A percentile compares a stretch with the other conserved stretches of the same genome.
Conservation (phyloP, 2,888 invertebrate genomes). For the Parascotia fuliginaria region DNA sequence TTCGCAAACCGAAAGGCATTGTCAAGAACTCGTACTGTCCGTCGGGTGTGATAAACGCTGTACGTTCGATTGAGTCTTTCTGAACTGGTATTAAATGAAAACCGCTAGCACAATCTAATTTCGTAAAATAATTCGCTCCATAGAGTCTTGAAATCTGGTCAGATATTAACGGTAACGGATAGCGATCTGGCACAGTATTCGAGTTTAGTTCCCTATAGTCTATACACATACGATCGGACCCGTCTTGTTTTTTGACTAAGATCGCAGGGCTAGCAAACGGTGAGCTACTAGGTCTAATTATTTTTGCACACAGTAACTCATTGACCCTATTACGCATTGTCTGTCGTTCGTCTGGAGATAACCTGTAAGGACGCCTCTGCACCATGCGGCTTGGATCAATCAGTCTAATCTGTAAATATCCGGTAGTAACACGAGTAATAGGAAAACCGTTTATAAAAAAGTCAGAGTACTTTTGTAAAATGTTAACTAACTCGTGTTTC, state of each 20-base stretch:
- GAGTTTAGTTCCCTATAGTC: no score
- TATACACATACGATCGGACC: no score
- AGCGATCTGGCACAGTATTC: no score
- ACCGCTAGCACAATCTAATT: not conserved
- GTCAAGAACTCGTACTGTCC: constrained; percentile 20
- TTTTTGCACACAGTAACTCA: not conserved
- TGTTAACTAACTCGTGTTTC: not conserved
- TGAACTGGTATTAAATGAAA: constrained; percentile 3
- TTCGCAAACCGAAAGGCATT: constrained; percentile 23
- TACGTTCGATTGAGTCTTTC: not conserved
- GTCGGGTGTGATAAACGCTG: constrained; percentile 5
- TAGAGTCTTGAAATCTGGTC: no score
- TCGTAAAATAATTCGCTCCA: not conserved
- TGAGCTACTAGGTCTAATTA: not conserved
- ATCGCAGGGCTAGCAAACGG: constrained; percentile 7
- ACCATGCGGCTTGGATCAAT: not conserved
- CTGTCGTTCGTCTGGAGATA: not conserved
- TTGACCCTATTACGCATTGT: not conserved
- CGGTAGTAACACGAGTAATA: not conserved
- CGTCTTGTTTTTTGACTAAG: no score
- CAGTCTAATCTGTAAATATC: not conserved
- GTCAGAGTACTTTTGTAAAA: not conserved
- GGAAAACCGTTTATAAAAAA: not conserved
- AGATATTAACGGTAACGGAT: no score
- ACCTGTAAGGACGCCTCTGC: not conserved